phyloP scores from a whole-genome alignment of 2,888 invertebrate species.

The Acleris holmiana region DNA sequence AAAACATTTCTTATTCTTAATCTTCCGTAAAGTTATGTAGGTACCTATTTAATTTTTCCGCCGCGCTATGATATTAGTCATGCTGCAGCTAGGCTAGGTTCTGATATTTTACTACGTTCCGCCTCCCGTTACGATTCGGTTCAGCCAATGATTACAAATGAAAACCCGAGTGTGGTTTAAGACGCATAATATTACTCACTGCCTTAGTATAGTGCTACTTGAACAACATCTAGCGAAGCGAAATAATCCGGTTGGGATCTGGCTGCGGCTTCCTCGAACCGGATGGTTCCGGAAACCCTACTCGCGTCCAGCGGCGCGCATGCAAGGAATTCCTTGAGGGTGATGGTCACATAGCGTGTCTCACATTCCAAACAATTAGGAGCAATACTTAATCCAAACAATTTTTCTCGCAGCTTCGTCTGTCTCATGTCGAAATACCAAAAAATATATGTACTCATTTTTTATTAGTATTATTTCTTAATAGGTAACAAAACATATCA shows the following conservation, averaged over 20 bases:
- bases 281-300: constrained; percentile 59
- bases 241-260: constrained; percentile 65
- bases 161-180: constrained; percentile 6
- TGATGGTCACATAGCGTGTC: constrained; percentile 43
- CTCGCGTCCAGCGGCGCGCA: constrained; percentile 10
- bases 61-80: neutral
- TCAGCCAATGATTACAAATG: neutral
- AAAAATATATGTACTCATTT: too few species aligned
- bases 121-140: neutral
- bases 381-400: constrained; percentile 17
- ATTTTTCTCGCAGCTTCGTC: neutral
- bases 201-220: constrained; percentile 21
- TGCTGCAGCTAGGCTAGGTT: neutral
- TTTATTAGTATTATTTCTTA: too few species aligned
- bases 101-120: constrained; percentile 1
- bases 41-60: too few species aligned
- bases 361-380: constrained; percentile 73
- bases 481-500: too few species aligned
- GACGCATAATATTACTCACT: neutral
- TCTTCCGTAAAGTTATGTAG: too few species aligned
- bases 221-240: constrained; percentile 48
- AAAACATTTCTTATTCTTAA: too few species aligned
- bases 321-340: constrained; percentile 30
- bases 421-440: neutral
- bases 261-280: constrained; percentile 62